These are phyloP conservation scores for Drosophila busckii DNA, from an alignment of 1,140 invertebrate genomes.

Conservation along the genomic window DNA sequence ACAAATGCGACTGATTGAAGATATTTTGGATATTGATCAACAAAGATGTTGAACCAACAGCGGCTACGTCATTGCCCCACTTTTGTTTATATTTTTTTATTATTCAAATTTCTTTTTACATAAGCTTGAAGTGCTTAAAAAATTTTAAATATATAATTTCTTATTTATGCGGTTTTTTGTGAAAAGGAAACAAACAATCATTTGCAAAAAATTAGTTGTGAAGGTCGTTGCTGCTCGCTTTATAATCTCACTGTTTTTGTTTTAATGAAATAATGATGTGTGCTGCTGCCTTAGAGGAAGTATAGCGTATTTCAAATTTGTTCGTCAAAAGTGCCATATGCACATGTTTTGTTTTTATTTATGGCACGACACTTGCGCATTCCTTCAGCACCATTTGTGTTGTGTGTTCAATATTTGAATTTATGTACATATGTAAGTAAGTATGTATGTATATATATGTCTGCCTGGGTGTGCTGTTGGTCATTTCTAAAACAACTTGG, in stretches of 20 bases:
- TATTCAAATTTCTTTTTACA: neutral
- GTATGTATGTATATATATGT: neutral
- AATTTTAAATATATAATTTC: neutral
- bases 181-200: conserved; percentile 10
- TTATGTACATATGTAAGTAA: conserved; percentile 1
- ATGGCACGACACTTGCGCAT: conserved; percentile 70
- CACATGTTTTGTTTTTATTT: conserved; percentile 54
- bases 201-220: conserved; percentile 43
- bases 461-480: neutral
- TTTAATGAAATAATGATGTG: conserved; percentile 15
- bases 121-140: conserved; percentile 5
- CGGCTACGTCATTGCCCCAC: conserved; percentile 43
- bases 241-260: neutral
- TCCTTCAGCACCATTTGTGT: conserved; percentile 39
- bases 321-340: no score
- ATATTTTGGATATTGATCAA: conserved; percentile 70
- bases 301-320: conserved; percentile 20
- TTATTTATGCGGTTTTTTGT: conserved; percentile 10
- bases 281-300: conserved; percentile 22
- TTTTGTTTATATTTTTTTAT: conserved; percentile 8
- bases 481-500: conserved; percentile 39
- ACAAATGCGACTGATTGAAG: conserved; percentile 49
- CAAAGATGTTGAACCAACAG: conserved; percentile 28
- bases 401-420: no score
- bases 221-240: conserved; percentile 44